Evolutionary conservation across 1,140 invertebrate species (phyloP).

Genomic region (Solen grandis): DNA sequence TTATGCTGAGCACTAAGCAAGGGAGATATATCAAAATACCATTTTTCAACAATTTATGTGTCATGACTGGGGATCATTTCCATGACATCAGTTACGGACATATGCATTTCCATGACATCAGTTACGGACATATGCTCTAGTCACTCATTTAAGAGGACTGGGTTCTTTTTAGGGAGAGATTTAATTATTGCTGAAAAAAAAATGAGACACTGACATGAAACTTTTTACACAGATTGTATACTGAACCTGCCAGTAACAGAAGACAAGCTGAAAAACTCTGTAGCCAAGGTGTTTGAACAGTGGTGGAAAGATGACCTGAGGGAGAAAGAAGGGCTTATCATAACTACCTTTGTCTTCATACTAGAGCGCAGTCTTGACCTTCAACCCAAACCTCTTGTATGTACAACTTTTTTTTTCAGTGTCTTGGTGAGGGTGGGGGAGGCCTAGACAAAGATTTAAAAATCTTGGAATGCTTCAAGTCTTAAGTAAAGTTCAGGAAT

Average conservation of each 20-base stretch:
- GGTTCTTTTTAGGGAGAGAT: not conserved
- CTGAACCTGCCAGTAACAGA: not conserved
- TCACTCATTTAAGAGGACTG: not conserved
- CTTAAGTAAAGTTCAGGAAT: too few relatives aligned
- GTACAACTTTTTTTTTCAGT: too few relatives aligned
- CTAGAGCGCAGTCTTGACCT: constrained; percentile 38
- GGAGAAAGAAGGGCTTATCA: constrained; percentile 15
- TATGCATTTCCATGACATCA: not conserved
- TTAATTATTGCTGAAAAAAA: not conserved
- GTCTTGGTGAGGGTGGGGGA: too few relatives aligned
- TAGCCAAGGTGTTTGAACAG: constrained; percentile 22
- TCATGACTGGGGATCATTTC: not conserved
- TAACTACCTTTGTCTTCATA: constrained; percentile 20
- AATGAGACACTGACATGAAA: not conserved
- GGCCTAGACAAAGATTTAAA: too few relatives aligned
- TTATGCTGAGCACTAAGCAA: too few relatives aligned
- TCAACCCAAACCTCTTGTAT: constrained; percentile 37
- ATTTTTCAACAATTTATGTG: too few relatives aligned
- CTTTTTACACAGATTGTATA: constrained; percentile 8
- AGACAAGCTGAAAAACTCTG: constrained; percentile 15
- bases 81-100: too few relatives aligned
- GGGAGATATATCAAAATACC: too few relatives aligned
- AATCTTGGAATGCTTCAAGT: too few relatives aligned
- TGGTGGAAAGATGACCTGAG: constrained; percentile 44
- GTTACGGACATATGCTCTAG: not conserved